Conservation (phyloP, 2,113 vertebrate genomes). For the Edolisoma coerulescens region DNA sequence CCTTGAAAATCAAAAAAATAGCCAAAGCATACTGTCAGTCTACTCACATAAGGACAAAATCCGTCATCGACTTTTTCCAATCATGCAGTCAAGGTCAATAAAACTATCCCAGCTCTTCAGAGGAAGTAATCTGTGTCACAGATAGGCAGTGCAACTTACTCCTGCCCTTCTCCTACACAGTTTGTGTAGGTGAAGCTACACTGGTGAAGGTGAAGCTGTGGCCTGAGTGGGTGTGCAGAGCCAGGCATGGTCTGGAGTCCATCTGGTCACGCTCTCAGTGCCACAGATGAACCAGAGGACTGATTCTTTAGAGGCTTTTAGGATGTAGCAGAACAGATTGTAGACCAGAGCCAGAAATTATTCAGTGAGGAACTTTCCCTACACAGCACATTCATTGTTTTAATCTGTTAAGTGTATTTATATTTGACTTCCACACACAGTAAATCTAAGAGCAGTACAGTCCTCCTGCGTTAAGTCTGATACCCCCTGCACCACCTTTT, state of each 20-base stretch:
- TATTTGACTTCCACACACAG: neutral
- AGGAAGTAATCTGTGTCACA: neutral
- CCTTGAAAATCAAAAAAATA: neutral
- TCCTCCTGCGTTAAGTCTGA: neutral
- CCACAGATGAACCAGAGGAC: neutral
- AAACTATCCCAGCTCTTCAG: neutral
- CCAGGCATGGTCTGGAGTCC: neutral
- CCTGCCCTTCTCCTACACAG: neutral
- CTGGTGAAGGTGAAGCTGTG: neutral
- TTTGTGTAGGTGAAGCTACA: neutral
- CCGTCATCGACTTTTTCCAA: fast-evolving
- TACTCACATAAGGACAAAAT: neutral
- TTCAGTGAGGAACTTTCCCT: neutral
- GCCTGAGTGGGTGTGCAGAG: fast-evolving
- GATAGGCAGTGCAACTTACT: neutral
- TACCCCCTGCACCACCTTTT: neutral
- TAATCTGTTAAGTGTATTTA: fast-evolving
- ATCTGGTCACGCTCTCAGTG: fast-evolving
- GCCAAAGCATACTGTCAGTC: neutral
- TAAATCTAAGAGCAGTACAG: neutral
- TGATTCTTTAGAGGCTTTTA: neutral
- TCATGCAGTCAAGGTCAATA: neutral
- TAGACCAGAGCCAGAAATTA: neutral
- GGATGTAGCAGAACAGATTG: neutral
- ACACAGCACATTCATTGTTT: neutral